Conservation (phyloP, 2,113 vertebrate genomes). For the Petrocephalus zakoni region DNA sequence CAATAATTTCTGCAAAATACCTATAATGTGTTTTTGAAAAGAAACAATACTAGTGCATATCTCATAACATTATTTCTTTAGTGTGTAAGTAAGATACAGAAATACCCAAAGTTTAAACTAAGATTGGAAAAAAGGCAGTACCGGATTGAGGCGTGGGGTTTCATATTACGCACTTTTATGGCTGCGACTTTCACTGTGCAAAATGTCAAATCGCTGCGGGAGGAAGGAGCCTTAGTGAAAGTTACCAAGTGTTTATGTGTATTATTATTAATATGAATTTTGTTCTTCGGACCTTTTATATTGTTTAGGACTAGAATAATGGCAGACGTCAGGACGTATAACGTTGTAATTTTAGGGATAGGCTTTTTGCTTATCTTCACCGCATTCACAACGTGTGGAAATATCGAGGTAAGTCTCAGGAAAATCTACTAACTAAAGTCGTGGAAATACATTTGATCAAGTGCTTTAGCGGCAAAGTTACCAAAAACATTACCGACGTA, state of each 20-base stretch:
- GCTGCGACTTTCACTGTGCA: background rate
- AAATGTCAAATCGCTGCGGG: background rate
- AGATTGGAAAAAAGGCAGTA: background rate
- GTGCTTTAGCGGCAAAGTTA: background rate
- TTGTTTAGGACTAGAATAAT: conserved; percentile 38
- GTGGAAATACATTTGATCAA: background rate
- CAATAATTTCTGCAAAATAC: background rate
- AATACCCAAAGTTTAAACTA: background rate
- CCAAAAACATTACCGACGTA: background rate
- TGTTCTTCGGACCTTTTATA: background rate
- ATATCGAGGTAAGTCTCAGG: conserved; percentile 59
- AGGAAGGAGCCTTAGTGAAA: background rate
- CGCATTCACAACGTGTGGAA: conserved; percentile 69
- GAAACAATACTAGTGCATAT: background rate
- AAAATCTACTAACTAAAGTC: background rate
- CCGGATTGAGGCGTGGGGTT: background rate
- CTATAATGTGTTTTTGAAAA: background rate
- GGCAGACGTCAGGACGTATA: conserved; percentile 63
- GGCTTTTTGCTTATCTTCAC: conserved; percentile 67
- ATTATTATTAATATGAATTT: background rate
- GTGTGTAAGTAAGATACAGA: background rate
- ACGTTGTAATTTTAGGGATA: conserved; percentile 64
- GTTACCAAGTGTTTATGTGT: background rate
- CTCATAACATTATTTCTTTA: background rate
- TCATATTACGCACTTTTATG: conserved; percentile 4